phyloP scores from a whole-genome alignment of 2,113 vertebrate genomes.

The Lophochroa leadbeateri region DNA sequence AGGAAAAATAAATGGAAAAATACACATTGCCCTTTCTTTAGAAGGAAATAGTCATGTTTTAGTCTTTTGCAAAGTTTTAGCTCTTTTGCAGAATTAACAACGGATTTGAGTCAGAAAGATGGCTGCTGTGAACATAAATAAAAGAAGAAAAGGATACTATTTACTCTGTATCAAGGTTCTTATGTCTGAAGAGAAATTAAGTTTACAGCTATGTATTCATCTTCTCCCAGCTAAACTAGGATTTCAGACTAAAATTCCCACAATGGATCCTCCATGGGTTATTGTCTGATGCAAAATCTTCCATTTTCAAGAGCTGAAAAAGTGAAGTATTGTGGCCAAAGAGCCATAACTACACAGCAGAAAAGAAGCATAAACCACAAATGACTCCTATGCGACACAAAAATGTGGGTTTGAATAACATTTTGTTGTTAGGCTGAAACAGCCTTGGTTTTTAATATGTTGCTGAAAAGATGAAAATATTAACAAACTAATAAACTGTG shows the following conservation, averaged over 20 bases:
- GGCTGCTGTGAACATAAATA: neutral
- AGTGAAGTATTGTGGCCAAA: neutral
- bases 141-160: too few species aligned
- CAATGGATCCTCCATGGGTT: neutral
- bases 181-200: neutral
- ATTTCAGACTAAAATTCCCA: neutral
- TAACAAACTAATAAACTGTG: neutral
- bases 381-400: neutral
- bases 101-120: neutral
- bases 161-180: neutral
- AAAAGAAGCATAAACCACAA: neutral
- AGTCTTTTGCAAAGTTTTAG: neutral
- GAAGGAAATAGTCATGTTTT: neutral
- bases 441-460: neutral
- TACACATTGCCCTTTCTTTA: neutral
- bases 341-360: neutral
- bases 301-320: neutral
- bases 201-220: neutral
- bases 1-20: neutral
- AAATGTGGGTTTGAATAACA: neutral
- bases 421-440: neutral
- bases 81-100: neutral
- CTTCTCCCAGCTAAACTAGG: neutral
- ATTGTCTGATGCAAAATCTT: neutral
- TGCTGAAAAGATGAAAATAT: neutral